phyloP scores from a whole-genome alignment of 2,113 vertebrate genomes.

The Phrynocephalus versicolor region DNA sequence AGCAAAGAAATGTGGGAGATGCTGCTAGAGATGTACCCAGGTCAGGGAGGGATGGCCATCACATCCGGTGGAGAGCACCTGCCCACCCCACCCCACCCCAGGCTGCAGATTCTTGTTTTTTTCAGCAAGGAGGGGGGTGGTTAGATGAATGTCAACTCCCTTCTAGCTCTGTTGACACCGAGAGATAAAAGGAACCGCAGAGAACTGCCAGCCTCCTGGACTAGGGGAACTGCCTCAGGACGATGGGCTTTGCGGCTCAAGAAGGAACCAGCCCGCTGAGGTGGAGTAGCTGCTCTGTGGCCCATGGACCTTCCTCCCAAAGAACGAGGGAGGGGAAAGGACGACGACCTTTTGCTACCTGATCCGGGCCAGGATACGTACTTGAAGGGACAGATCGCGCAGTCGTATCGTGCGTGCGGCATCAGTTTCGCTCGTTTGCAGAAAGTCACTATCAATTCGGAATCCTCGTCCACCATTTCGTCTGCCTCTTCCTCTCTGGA shows the following conservation, averaged over 20 bases:
- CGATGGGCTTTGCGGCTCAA: neutral
- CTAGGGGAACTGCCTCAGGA: neutral
- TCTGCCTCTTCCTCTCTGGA: slow-evolving; percentile 26
- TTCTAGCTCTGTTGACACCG: neutral
- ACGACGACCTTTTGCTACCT: too few species aligned
- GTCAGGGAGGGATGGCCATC: too few species aligned
- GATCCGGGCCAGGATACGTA: slow-evolving; percentile 22
- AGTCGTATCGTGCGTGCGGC: slow-evolving; percentile 62
- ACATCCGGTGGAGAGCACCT: too few species aligned
- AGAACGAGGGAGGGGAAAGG: fast-evolving
- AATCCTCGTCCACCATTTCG: slow-evolving; percentile 55
- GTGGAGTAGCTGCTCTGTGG: neutral
- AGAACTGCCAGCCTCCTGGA: neutral
- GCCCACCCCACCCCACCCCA: too few species aligned
- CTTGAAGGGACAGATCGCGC: slow-evolving; percentile 43
- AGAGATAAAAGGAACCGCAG: neutral
- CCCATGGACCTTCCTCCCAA: neutral
- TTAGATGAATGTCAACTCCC: too few species aligned
- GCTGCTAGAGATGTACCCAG: too few species aligned
- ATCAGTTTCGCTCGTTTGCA: slow-evolving; percentile 55
- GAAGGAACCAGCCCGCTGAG: neutral
- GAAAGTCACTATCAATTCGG: slow-evolving; percentile 62
- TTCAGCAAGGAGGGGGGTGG: too few species aligned
- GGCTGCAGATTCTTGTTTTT: too few species aligned
- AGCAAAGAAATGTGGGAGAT: too few species aligned